Base-by-base conservation (phyloP, 2,113 vertebrate genomes). In the Raja brachyura region DNA sequence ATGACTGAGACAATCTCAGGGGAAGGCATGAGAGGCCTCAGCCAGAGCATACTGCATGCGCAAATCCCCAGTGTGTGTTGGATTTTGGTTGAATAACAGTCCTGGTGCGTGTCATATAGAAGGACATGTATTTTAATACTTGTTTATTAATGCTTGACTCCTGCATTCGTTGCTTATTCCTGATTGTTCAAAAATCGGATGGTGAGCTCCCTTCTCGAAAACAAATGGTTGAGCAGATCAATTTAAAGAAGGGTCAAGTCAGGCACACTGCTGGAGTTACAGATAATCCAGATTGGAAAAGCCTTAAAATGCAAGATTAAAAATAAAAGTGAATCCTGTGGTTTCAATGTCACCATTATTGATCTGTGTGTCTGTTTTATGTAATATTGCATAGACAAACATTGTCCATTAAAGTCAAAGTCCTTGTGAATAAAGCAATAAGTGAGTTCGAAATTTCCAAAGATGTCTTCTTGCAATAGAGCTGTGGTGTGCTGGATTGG, bases 41-140 rank as follows among this genome's bases (percentile, higher is more conserved):
- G 78, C 48, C 4, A 7, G 10, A 48, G 68, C 68, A 54, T 20
- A 28, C 54, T 56, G 13, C 39, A 74, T 70, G 66, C 66, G 70
- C 33, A 48, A 25, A 68, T 2, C 31, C 68, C 0, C 6, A 70
- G 54, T 14, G 31, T 54, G 68, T 6, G 20, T 54, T 63, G 48
- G 10, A 22, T 90, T 90, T 90, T 39, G 22, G 11, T 48, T 33
- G 81, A 70, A 90, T 92, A 73, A 92, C 61, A 92, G 13, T 73
- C 28, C 61, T 66, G n/a, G n/a, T 28, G 31, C 28, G 33, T 88
- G 66, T 48, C 59, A 48, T 48, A 73, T 31, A 73, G 66, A 48
- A 33, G 39, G 73, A 70, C 31, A 68, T 39, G 63, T 31, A 61
- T 68, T 68, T n/a, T 73, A 48, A 92, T 20, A 22, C 22, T 16